Evolutionary conservation across 2,888 invertebrate genomes (phyloP).

Genomic region (Sylvicola cinctus): DNA sequence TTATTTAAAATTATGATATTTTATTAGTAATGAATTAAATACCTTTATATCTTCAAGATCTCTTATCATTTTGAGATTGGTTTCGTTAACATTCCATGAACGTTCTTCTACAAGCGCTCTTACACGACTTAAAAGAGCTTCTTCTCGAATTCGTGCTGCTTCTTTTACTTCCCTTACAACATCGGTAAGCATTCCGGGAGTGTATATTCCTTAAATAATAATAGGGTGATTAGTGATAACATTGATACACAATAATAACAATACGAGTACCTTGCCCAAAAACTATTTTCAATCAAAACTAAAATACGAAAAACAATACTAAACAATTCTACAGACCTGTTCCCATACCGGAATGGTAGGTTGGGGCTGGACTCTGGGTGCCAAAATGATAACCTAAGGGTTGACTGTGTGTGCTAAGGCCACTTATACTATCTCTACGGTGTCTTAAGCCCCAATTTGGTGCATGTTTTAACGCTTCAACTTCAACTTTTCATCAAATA

Average conservation of each 20-base stretch:
- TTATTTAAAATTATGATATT: no score
- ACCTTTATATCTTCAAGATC: constrained; percentile 26
- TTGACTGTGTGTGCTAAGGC: constrained; percentile 27
- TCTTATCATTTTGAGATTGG: constrained; percentile 20
- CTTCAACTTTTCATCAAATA: constrained; percentile 26
- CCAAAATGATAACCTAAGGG: constrained; percentile 26
- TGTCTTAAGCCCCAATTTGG: constrained; percentile 31
- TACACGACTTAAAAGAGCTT: constrained; percentile 35
- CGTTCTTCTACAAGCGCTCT: constrained; percentile 25
- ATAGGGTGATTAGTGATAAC: background rate
- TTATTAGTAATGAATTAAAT: no score
- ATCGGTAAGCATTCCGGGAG: constrained; percentile 52
- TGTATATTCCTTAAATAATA: constrained; percentile 24
- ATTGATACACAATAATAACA: no score
- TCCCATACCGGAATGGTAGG: constrained; percentile 26
- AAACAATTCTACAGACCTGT: background rate
- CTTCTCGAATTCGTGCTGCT: constrained; percentile 48
- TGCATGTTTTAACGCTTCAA: constrained; percentile 37
- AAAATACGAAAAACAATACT: background rate
- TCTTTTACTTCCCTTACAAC: constrained; percentile 52
- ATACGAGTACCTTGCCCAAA: background rate
- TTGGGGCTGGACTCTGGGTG: constrained; percentile 26
- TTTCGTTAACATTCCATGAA: constrained; percentile 24
- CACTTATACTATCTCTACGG: constrained; percentile 29
- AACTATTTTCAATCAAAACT: no score